phyloP scores from a whole-genome alignment of 23 tunicate genomes.

The Phallusia fumigata region DNA sequence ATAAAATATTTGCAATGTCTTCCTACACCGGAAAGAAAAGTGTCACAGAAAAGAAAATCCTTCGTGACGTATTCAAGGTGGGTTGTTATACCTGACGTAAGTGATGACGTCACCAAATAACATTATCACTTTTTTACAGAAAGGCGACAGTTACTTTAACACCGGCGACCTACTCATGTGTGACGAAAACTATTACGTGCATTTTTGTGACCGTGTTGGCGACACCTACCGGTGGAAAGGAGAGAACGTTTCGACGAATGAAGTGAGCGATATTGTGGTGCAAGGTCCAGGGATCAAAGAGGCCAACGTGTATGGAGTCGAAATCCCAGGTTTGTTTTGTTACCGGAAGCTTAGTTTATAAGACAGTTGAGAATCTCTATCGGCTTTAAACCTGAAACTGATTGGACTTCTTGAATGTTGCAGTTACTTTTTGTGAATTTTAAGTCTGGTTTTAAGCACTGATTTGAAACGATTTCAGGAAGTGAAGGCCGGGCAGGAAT shows the following conservation, averaged over 20 bases:
- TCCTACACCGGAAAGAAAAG: slow-evolving; percentile 74
- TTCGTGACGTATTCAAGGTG: slow-evolving; percentile 71
- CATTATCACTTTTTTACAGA: slow-evolving; percentile 6
- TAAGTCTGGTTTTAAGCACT: no score
- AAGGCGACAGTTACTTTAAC: slow-evolving; percentile 84
- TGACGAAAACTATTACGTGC: slow-evolving; percentile 44
- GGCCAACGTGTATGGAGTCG: slow-evolving; percentile 80
- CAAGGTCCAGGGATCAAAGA: slow-evolving; percentile 54
- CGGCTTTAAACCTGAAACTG: no score
- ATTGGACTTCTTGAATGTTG: no score
- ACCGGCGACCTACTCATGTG: slow-evolving; percentile 73
- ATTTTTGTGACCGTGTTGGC: slow-evolving; percentile 81
- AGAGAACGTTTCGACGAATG: slow-evolving; percentile 91
- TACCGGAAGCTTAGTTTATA: no score
- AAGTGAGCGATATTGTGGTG: slow-evolving; percentile 71
- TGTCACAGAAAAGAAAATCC: slow-evolving; percentile 75
- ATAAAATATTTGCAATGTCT: slow-evolving; percentile 21
- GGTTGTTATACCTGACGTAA: no score
- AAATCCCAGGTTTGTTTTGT: slow-evolving; percentile 33
- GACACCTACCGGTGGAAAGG: slow-evolving; percentile 98
- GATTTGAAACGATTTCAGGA: slow-evolving; percentile 25
- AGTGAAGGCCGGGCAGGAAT: slow-evolving; percentile 85
- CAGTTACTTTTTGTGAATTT: no score
- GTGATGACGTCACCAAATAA: no score
- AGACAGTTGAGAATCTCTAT: no score